phyloP scores from a whole-genome alignment of 2,888 invertebrate genomes.

The Drosophila fulvimacula region DNA sequence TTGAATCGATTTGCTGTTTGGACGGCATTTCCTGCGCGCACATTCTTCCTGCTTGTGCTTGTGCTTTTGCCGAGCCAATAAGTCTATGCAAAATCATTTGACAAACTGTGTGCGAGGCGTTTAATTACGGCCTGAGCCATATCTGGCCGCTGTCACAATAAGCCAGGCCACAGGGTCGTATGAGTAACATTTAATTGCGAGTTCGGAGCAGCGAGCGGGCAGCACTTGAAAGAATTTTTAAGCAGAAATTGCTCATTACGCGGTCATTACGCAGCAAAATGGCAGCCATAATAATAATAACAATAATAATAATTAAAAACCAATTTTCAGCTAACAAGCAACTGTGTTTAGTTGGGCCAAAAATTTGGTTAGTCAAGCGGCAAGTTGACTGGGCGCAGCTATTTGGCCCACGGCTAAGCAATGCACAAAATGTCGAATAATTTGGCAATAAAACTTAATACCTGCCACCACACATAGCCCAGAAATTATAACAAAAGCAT shows the following conservation, averaged over 20 bases:
- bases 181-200: conserved; percentile 78
- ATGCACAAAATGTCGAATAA: conserved; percentile 64
- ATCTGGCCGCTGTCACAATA: conserved; percentile 55
- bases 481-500: conserved; percentile 53
- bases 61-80: conserved; percentile 66
- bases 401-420: conserved; percentile 56
- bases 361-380: conserved; percentile 75
- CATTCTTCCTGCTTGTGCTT: conserved; percentile 70
- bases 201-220: conserved; percentile 10
- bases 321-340: conserved; percentile 68
- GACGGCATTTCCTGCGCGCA: conserved; percentile 69
- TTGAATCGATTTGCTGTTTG: conserved; percentile 60
- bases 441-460: conserved; percentile 67
- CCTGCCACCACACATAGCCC: conserved; percentile 31
- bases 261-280: conserved; percentile 59
- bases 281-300: conserved; percentile 65
- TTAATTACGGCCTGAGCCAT: conserved; percentile 66
- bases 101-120: conserved; percentile 62
- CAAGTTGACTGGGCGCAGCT: conserved; percentile 71
- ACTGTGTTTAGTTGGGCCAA: conserved; percentile 35
- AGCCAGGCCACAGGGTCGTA: conserved; percentile 76
- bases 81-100: conserved; percentile 77
- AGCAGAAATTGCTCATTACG: conserved; percentile 73
- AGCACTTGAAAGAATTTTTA: conserved; percentile 64
- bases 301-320: conserved; percentile 75